Evolutionary conservation across 2,888 invertebrate species (phyloP).

Genomic region (Pherbina coryleti): DNA sequence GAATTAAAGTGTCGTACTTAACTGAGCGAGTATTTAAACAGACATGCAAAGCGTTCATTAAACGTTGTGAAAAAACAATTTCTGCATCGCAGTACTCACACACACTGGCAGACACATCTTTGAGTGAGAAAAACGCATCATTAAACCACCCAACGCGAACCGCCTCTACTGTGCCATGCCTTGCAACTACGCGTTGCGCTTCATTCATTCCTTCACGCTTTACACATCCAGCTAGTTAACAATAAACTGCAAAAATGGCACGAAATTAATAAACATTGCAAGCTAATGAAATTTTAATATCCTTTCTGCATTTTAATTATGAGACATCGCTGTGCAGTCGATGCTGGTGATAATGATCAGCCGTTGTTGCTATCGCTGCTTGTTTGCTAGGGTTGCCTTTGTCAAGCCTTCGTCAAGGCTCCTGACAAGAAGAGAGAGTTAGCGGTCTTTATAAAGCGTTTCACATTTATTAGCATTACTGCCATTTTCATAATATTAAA

Average conservation of each 20-base stretch:
- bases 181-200: neutral
- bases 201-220: neutral
- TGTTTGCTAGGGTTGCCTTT: neutral
- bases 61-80: too few species aligned
- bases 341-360: too few species aligned
- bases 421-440: neutral
- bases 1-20: too few species aligned
- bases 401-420: conserved; percentile 6
- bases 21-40: too few species aligned
- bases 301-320: conserved; percentile 46
- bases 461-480: too few species aligned
- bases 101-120: too few species aligned
- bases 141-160: too few species aligned
- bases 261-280: conserved; percentile 59
- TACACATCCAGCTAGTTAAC: neutral
- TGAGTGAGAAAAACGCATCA: too few species aligned
- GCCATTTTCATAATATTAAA: too few species aligned
- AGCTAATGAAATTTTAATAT: conserved; percentile 59
- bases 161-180: neutral
- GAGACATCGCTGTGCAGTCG: conserved; percentile 18
- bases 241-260: conserved; percentile 39
- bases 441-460: neutral
- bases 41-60: too few species aligned
- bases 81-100: too few species aligned
- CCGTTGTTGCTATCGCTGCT: too few species aligned